Base-by-base conservation (phyloP, 1,140 invertebrate genomes). In the Cydia pomonella region DNA sequence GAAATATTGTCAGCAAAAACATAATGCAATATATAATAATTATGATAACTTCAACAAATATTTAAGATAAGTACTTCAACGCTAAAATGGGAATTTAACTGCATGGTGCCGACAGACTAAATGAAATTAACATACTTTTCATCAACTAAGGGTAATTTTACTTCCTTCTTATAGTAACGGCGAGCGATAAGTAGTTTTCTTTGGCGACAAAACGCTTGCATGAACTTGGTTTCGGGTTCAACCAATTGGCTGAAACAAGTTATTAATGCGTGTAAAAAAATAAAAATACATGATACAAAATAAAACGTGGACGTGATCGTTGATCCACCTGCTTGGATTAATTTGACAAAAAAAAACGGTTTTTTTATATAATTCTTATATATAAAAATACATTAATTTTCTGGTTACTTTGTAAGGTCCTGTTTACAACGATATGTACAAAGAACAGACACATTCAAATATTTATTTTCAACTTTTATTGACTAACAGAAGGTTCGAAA, bases 201-300 rank as follows among this genome's bases (percentile, higher is more conserved):
- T 9, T 41, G 64, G 5, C 64, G 64, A 12, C 29, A 38, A 38
- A 69, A 69, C 4, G 64, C 64, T 18, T 23, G n/a, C 64, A 69
- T 18, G 16, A 69, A 69, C 25, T 23, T 38, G 29, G n/a, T 69
- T 38, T 69, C 29, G 16, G 21, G 29, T 18, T 18, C n/a, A 18
- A 33, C 6, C 7, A 69, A 38, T 33, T 69, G 27, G 64, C 64
- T 69, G 64, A 38, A 69, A 69, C 64, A 69, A 69, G 29, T 29
- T 66, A 27, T 50, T 50, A 47, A 47, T 47, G 47, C 5, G n/a
- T 18, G 6, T 59, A 7, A 59, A 59, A 23, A 59, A 21, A 47
- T 47, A 16, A 59, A 59, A 1, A 59, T n/a, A 50, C 1, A 44
- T 44, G 9, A 44, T 10, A 44, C 2, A 59, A 59, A 50, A 9